Evolutionary conservation across 1,140 invertebrate genomes (phyloP), one percentile per base, ranked within the genome.

Genomic region (Phocides pigmalion): DNA sequence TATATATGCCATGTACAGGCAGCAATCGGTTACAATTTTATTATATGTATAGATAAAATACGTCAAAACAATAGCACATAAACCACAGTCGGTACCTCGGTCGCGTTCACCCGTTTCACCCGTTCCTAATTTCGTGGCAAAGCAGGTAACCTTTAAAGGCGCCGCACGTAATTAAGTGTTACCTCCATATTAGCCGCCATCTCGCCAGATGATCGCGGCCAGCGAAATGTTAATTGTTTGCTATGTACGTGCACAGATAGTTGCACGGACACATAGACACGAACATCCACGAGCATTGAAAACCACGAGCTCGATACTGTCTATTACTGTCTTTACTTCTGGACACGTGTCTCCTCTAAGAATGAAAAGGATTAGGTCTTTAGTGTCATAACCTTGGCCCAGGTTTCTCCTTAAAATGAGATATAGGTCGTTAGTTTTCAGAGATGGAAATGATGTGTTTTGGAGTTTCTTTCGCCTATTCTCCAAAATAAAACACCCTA

Each of bases 101-200:
- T 17, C 16, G n/a, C n/a, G n/a, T n/a, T n/a, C n/a, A n/a, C n/a
- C n/a, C n/a, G n/a, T n/a, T 19, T 11, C 5, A 9, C 53, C 35
- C 32, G 35, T 54, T 41, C 50, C 39, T 56, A 56, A 56, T 56
- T 56, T 44, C 20, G 39, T 42, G 17, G 42, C 6, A 35, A 28
- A n/a, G n/a, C n/a, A n/a, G n/a, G n/a, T n/a, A 17, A 25, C 63
- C 56, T 47, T 63, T 51, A 70, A 73, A 76, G 78, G 70, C 65
- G 69, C 72, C 78, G 75, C 65, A 14, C 12, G 59, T 81, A 76
- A 81, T 81, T 77, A 81, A 81, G 72, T 54, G 66, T 65, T 68
- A 53, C 65, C 47, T 51, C 78, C 68, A 65, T 78, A 76, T 76
- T 78, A 70, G 73, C 44, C 39, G 42, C n/a, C 62, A 77, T 73